Evolutionary conservation across 1,140 invertebrate species (phyloP), one percentile per base, ranked within the genome.

Genomic region (Homalodisca vitripennis): DNA sequence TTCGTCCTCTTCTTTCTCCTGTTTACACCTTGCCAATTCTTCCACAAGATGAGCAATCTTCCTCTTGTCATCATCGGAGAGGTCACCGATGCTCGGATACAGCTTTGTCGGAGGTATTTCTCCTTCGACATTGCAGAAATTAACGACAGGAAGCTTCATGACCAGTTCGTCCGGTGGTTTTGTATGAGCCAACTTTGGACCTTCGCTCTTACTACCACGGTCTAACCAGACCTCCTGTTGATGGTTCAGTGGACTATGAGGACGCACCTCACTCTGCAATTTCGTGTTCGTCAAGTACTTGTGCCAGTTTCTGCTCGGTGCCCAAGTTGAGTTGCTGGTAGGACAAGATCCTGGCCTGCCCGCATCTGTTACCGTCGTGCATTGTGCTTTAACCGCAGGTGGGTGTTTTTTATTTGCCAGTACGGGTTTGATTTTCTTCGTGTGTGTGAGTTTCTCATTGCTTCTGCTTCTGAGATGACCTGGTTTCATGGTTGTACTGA

Each of bases 1-100:
- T 3, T 60, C 55, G 55, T 26, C 55, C 24, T 60, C 55, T n/a
- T 12, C 22, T n/a, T 60, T 60, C 27, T 60, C 55, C n/a, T 60
- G 55, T 24, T 60, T 60, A 26, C 55, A 60, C 55, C 55, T 2
- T 10, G 55, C 55, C 27, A 60, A 60, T 13, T 60, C 55, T 29
- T 60, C 14, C 2, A 60, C 26, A 22, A 60, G 26, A 6, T 60
- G 55, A 26, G 55, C 55, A 22, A 60, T 60, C 29, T 24, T 60
- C 6, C 10, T 29, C 26, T 60, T 60, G 55, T 60, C 55, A 27
- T 24, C 55, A 24, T 60, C 55, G 6, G 22, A 13, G 27, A 60
- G 55, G n/a, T 60, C 55, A 2, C 3, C 2, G 14, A 60, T 60
- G 27, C 3, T 60, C 22, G 14, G 12, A 13, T 27, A 14, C 24